phyloP scores from a whole-genome alignment of 2,113 vertebrate genomes.

The Agelaius phoeniceus region DNA sequence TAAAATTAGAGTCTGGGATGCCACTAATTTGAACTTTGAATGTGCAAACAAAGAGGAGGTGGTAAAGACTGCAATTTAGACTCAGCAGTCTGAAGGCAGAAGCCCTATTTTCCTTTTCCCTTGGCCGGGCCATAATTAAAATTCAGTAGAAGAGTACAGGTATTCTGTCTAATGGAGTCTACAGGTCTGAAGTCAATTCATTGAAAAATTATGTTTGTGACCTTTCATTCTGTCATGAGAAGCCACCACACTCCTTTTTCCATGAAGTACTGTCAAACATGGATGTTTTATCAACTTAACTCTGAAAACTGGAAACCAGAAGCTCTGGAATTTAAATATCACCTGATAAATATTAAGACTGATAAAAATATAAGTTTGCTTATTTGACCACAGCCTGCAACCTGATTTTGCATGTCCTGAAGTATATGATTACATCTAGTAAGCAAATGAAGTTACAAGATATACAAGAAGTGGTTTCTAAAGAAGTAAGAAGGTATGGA shows the following conservation, averaged over 20 bases:
- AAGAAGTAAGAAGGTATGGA: background rate
- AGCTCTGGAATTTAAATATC: background rate
- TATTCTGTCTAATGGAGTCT: background rate
- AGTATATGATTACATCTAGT: background rate
- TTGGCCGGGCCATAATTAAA: background rate
- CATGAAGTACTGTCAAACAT: background rate
- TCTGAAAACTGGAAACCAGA: background rate
- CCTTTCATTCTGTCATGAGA: background rate
- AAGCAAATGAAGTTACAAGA: background rate
- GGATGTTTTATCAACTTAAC: slow-evolving; percentile 14
- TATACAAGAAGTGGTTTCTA: background rate
- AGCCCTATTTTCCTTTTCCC: background rate
- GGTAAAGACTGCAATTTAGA: background rate
- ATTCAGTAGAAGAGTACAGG: background rate
- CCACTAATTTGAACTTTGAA: background rate
- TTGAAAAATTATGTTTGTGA: slow-evolving; percentile 21
- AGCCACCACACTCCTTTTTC: background rate
- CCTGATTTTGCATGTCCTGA: background rate
- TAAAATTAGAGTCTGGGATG: background rate
- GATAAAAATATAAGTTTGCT: background rate
- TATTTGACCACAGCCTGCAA: background rate
- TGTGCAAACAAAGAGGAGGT: background rate
- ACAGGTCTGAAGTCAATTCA: background rate
- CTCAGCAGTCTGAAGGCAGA: background rate
- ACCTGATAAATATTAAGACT: background rate